These are phyloP conservation scores for Platycheirus albimanus DNA, from an alignment of 2,888 invertebrate species.

Conservation along the genomic window DNA sequence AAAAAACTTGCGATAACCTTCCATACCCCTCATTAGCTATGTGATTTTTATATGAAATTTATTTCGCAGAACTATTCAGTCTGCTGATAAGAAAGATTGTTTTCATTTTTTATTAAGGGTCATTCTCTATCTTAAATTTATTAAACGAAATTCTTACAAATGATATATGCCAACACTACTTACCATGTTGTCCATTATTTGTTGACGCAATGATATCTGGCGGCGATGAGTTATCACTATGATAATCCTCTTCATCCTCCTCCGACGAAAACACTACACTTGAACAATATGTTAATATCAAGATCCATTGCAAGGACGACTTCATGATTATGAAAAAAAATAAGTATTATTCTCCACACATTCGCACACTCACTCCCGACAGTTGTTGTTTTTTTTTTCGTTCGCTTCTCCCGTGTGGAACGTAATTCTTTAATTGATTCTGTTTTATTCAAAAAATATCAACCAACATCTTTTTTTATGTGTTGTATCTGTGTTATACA, in stretches of 20 bases:
- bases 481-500: slow-evolving; percentile 39
- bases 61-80: slow-evolving; percentile 38
- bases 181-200: slow-evolving; percentile 54
- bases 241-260: slow-evolving; percentile 67
- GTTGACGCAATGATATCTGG: slow-evolving; percentile 55
- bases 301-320: slow-evolving; percentile 59
- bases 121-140: slow-evolving; percentile 11
- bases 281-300: slow-evolving; percentile 31
- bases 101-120: slow-evolving; percentile 13
- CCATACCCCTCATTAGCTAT: slow-evolving; percentile 33
- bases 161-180: slow-evolving; percentile 21
- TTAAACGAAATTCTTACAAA: no score
- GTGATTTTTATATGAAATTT: neutral
- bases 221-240: slow-evolving; percentile 69
- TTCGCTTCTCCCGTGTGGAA: slow-evolving; percentile 16
- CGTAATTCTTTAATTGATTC: slow-evolving; percentile 48
- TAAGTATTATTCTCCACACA: slow-evolving; percentile 20
- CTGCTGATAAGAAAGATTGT: slow-evolving; percentile 20
- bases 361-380: neutral
- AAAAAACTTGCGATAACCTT: slow-evolving; percentile 53
- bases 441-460: slow-evolving; percentile 53
- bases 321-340: slow-evolving; percentile 48
- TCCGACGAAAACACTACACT: slow-evolving; percentile 38
- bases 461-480: slow-evolving; percentile 33
- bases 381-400: neutral